Percentiles rank a stretch among this genome's conserved stretches.
Evolutionary conservation across 2,797 vertebrate species (phyloP).

Genomic region (Pseudotriccus pelzelni): DNA sequence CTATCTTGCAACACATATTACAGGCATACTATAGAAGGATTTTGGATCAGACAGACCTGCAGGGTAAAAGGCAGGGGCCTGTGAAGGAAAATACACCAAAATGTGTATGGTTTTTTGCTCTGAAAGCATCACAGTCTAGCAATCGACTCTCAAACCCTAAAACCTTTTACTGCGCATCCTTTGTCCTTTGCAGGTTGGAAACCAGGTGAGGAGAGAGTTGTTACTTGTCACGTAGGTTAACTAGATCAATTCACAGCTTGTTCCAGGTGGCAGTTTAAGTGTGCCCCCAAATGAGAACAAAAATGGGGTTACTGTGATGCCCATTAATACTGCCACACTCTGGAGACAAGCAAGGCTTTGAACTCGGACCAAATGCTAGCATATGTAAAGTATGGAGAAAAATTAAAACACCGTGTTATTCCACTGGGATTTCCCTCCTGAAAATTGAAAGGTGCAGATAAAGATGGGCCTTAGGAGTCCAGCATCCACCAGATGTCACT

Average conservation of each 20-base stretch:
- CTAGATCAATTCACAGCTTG: not conserved
- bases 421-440: not conserved
- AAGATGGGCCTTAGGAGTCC: not conserved
- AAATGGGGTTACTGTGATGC: not conserved
- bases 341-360: not conserved
- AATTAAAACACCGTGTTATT: not conserved
- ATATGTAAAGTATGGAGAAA: not conserved
- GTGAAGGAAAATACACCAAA: not conserved
- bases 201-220: not conserved
- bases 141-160: not conserved
- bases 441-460: not conserved
- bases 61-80: not conserved
- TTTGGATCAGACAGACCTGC: not conserved
- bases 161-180: not conserved
- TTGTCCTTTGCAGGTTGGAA: not conserved
- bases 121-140: not conserved
- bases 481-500: slow-evolving; percentile 62
- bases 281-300: not conserved
- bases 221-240: not conserved
- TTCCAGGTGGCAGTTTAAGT: not conserved
- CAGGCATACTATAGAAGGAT: not conserved
- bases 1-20: not conserved
- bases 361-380: not conserved
- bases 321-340: not conserved
- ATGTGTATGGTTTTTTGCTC: not conserved